These are phyloP conservation scores for Machimus rusticus DNA, from an alignment of 2,888 invertebrate species.

Conservation along the genomic window DNA sequence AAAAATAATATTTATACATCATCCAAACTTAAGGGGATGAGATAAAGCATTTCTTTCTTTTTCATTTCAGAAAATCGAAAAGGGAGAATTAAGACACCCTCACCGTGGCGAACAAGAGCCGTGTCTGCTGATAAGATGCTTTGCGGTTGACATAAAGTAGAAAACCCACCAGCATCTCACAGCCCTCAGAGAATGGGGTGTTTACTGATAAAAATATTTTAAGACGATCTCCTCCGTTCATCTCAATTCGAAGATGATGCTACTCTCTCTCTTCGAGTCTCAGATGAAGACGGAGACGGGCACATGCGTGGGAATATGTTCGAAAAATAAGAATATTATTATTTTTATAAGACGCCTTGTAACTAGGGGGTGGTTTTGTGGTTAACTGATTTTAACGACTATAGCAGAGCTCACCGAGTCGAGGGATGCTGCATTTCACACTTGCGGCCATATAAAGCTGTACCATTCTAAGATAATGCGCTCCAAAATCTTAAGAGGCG, in stretches of 20 bases:
- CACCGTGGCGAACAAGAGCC: neutral
- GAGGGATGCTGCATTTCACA: neutral
- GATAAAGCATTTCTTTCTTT: neutral
- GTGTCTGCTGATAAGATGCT: slow-evolving; percentile 19
- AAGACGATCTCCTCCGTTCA: neutral
- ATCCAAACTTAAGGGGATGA: neutral
- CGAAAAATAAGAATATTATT: neutral
- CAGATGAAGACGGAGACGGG: neutral
- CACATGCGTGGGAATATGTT: slow-evolving; percentile 4
- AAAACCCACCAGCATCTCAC: neutral
- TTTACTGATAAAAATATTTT: slow-evolving; percentile 29
- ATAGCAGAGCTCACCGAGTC: neutral
- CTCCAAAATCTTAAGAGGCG: neutral
- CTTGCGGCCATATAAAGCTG: neutral
- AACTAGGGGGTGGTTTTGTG: slow-evolving; percentile 16
- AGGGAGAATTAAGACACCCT: slow-evolving; percentile 16
- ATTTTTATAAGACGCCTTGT: slow-evolving; percentile 6
- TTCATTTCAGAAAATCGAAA: neutral
- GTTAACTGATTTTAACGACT: slow-evolving; percentile 27
- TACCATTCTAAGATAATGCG: neutral
- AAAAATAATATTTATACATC: too few relatives aligned
- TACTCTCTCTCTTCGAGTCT: neutral
- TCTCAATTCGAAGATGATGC: neutral
- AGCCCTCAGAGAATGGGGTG: neutral
- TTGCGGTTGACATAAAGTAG: slow-evolving; percentile 21